phyloP scores from a whole-genome alignment of 2,113 vertebrate genomes.

The Galemys pyrenaicus region DNA sequence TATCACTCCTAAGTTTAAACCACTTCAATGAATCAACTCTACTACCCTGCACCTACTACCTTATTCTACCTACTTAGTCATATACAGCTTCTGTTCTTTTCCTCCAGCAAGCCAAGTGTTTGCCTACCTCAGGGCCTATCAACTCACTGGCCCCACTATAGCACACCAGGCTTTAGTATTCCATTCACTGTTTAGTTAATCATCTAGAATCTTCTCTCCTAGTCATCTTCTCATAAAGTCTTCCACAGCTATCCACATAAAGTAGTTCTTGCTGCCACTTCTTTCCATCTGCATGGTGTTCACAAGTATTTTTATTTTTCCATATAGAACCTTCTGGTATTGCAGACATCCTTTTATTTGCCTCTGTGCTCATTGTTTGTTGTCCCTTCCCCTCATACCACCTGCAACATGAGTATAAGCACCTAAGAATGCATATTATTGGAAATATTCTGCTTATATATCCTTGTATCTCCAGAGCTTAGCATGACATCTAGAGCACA shows the following conservation, averaged over 20 bases:
- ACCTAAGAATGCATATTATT: neutral
- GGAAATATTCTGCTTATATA: neutral
- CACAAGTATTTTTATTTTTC: neutral
- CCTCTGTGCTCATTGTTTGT: neutral
- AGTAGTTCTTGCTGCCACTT: neutral
- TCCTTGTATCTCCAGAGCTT: neutral
- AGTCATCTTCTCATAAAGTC: neutral
- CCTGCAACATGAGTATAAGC: neutral
- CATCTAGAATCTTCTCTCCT: neutral
- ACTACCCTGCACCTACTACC: neutral
- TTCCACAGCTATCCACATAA: neutral
- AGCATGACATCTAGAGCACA: neutral
- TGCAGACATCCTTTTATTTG: neutral
- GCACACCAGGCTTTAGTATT: neutral
- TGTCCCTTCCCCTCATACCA: neutral
- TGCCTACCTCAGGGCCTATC: neutral
- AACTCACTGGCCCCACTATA: fast-evolving
- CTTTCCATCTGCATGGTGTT: neutral
- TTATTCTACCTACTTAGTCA: neutral
- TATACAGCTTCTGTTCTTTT: neutral
- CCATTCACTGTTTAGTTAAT: neutral
- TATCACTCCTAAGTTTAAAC: neutral
- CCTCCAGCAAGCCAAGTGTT: neutral
- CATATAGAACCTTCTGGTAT: neutral
- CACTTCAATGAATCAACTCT: neutral